These are phyloP conservation scores for Stegastes partitus DNA, from an alignment of 2,113 vertebrate species.

Conservation along the genomic window DNA sequence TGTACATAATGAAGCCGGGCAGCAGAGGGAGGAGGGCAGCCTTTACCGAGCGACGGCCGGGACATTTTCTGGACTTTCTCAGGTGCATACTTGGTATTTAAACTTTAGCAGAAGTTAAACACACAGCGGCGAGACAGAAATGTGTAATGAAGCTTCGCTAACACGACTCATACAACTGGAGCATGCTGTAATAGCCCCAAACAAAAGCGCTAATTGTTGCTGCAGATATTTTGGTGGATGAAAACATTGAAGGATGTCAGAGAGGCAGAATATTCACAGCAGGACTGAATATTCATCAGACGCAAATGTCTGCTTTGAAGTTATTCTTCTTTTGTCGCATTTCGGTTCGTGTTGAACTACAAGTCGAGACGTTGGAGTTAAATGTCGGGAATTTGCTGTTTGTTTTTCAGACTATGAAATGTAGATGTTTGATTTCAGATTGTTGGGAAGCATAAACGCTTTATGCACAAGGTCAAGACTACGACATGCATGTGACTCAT, in stretches of 20 bases:
- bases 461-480: neutral
- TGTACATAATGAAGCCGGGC: conserved; percentile 30
- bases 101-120: conserved; percentile 42
- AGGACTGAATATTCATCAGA: conserved; percentile 32
- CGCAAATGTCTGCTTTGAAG: conserved; percentile 29
- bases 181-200: conserved; percentile 55
- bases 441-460: neutral
- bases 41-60: neutral
- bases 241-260: conserved; percentile 11
- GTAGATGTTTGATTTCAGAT: neutral
- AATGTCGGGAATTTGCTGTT: neutral
- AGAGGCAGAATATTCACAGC: conserved; percentile 30
- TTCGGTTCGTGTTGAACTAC: neutral
- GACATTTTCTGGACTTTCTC: conserved; percentile 25
- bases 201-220: conserved; percentile 62
- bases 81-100: conserved; percentile 34
- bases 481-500: no score
- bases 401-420: neutral
- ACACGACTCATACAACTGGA: conserved; percentile 72
- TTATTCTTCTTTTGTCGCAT: neutral
- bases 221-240: conserved; percentile 50
- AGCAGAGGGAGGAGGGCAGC: neutral
- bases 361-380: neutral
- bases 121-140: conserved; percentile 61
- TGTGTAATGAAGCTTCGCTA: conserved; percentile 66